phyloP scores from a whole-genome alignment of 2,797 vertebrate genomes.

The Cheirogaleus major region DNA sequence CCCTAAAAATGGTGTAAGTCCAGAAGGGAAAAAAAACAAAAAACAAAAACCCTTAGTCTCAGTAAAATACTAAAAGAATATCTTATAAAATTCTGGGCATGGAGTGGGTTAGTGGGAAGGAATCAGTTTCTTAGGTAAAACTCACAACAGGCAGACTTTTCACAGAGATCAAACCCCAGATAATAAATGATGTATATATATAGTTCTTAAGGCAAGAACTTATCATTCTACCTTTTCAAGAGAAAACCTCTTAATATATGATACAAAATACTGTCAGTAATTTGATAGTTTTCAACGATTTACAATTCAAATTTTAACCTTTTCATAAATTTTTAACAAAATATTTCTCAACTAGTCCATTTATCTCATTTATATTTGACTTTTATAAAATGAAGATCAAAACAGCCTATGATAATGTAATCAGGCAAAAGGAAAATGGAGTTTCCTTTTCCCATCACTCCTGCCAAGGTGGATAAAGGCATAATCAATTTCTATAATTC shows the following conservation, averaged over 20 bases:
- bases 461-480: not conserved
- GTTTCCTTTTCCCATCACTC: not conserved
- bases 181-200: conserved; percentile 46
- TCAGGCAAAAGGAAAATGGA: conserved; percentile 22
- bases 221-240: conserved; percentile 29
- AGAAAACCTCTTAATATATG: conserved; percentile 52
- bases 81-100: not conserved
- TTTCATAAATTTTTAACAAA: conserved; percentile 70
- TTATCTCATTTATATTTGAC: conserved; percentile 62
- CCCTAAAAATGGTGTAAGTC: not conserved
- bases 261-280: conserved; percentile 50
- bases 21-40: not conserved
- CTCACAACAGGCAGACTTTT: not conserved
- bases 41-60: not conserved
- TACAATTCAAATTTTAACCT: conserved; percentile 73
- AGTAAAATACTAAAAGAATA: conserved; percentile 25
- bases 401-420: conserved; percentile 21
- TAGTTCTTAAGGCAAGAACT: conserved; percentile 46
- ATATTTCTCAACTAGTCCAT: conserved; percentile 64
- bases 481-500: not conserved
- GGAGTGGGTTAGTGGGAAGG: not conserved
- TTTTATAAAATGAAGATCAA: conserved; percentile 65
- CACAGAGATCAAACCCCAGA: conserved; percentile 39
- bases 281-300: conserved; percentile 54
- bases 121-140: not conserved